Conservation (phyloP, 2,113 vertebrate species). For the Tetrax tetrax region DNA sequence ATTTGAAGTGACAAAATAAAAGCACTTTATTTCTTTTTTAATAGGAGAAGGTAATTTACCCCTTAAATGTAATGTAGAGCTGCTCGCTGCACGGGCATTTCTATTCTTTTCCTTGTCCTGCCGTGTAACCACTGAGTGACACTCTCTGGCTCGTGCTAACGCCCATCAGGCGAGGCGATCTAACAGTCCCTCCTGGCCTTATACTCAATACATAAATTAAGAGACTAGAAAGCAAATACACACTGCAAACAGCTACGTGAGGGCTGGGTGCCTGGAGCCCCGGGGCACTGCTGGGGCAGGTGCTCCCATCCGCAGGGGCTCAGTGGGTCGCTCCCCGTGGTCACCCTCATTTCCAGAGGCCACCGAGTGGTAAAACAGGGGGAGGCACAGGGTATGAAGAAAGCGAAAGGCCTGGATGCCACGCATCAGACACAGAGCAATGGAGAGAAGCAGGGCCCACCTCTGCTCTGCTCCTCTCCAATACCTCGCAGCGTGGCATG, state of each 20-base stretch:
- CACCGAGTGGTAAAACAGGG: constrained; percentile 29
- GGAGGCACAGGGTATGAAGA: not conserved
- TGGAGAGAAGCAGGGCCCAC: not conserved
- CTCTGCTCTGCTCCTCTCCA: not conserved
- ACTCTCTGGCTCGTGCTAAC: not conserved
- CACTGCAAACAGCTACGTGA: constrained; percentile 7
- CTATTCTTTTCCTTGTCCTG: constrained; percentile 42
- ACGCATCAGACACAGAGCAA: not conserved
- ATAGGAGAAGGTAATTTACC: constrained; percentile 53
- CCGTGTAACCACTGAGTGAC: not conserved
- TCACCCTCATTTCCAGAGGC: constrained; percentile 15
- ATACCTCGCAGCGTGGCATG: not conserved
- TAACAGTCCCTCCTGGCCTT: not conserved
- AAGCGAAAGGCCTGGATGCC: not conserved
- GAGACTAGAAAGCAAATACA: constrained; percentile 24
- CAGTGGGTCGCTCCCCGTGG: accelerated
- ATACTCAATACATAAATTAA: not conserved
- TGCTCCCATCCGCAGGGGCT: not conserved
- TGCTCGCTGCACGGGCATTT: constrained; percentile 40
- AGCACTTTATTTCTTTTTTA: constrained; percentile 28
- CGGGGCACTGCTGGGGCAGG: not conserved
- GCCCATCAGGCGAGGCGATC: not conserved
- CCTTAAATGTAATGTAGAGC: constrained; percentile 52
- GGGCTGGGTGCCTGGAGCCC: not conserved
- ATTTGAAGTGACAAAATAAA: constrained; percentile 60